A percentile compares a stretch with the other conserved stretches of the same genome.
Conservation (phyloP, 1,140 invertebrate species). For the Anastatus disparis region DNA sequence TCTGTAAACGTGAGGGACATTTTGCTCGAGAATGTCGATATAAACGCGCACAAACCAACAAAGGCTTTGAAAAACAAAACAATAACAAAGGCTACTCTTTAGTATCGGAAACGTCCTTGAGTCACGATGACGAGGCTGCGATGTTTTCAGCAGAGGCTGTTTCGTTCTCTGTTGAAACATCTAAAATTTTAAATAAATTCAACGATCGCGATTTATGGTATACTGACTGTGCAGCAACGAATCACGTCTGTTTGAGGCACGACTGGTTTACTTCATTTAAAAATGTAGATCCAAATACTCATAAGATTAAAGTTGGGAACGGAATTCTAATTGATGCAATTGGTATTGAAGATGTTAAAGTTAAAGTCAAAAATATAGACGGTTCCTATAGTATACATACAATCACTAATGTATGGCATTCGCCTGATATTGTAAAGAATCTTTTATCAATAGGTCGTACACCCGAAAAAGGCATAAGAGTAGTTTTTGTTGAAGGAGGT, state of each 20-base stretch:
- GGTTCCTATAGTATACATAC: background rate
- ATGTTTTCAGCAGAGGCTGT: constrained; percentile 1
- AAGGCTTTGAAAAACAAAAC: constrained; percentile 4
- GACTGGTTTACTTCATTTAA: constrained; percentile 3
- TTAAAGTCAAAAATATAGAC: background rate
- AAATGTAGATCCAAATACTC: background rate
- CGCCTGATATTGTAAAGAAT: constrained; percentile 9
- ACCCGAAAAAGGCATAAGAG: constrained; percentile 30
- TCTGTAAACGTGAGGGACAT: constrained; percentile 30
- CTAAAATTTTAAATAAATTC: background rate
- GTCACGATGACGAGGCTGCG: background rate
- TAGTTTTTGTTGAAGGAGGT: constrained; percentile 21
- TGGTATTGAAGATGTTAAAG: background rate
- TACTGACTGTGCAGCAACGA: background rate
- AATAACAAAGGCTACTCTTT: background rate
- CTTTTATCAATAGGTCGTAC: background rate
- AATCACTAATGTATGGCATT: background rate
- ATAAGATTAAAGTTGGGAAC: background rate
- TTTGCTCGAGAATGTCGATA: constrained; percentile 32
- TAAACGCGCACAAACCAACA: too few relatives aligned
- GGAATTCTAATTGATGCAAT: background rate
- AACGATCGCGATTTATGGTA: background rate
- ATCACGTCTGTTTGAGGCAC: background rate
- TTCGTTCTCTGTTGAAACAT: too few relatives aligned
- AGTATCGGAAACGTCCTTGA: background rate